Evolutionary conservation across 1,140 invertebrate species (phyloP).

Genomic region (Camponotus floridanus): DNA sequence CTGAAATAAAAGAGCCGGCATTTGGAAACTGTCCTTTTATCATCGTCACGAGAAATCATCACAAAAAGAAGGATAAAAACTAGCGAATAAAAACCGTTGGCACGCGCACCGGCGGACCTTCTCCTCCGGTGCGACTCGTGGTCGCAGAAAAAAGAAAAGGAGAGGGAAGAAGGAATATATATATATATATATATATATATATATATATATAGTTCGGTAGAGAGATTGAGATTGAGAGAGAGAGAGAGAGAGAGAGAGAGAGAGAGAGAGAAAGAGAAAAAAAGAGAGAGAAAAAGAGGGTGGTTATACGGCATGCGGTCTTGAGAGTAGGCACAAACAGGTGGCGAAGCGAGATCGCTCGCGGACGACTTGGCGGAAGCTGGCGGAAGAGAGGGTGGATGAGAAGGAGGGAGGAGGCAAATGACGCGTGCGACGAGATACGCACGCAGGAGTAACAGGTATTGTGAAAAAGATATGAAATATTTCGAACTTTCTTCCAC

Average conservation of each 20-base stretch:
- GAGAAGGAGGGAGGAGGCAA: not conserved
- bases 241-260: not conserved
- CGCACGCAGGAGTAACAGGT: conserved; percentile 67
- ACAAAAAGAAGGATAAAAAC: not conserved
- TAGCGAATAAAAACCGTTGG: not conserved
- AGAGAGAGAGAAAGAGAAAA: not conserved
- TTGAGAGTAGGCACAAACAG: conserved; percentile 68
- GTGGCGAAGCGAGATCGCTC: conserved; percentile 61
- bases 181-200: too few relatives aligned
- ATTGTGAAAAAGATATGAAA: conserved; percentile 35
- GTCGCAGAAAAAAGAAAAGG: not conserved
- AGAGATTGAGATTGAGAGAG: not conserved
- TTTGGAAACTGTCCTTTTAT: not conserved
- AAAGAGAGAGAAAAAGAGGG: conserved; percentile 8
- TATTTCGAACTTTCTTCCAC: not conserved
- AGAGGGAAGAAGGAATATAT: not conserved
- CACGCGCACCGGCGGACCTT: not conserved
- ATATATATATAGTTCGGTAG: too few relatives aligned
- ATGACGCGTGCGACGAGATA: conserved; percentile 43
- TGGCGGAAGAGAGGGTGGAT: conserved; percentile 26
- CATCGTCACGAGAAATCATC: not conserved
- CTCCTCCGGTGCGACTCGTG: conserved; percentile 13
- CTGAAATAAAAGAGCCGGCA: conserved; percentile 16
- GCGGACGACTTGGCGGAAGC: conserved; percentile 23
- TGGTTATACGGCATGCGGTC: conserved; percentile 44